Evolutionary conservation across 1,140 invertebrate genomes (phyloP).

Genomic region (Himalopsyche phryganea): DNA sequence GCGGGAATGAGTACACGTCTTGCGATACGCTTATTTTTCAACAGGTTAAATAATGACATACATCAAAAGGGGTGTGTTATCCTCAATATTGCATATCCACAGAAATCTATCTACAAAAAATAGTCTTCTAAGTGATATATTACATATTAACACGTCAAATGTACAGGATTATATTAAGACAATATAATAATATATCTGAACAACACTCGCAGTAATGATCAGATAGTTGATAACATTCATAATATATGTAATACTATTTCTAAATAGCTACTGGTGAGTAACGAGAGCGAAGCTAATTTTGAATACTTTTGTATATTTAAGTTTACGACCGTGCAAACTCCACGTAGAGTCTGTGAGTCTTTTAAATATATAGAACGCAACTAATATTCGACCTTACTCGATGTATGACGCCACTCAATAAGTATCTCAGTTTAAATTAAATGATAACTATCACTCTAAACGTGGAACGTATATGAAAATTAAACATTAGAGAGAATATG

Average conservation of each 20-base stretch:
- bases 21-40: too few relatives aligned
- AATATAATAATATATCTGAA: not conserved
- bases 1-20: too few relatives aligned
- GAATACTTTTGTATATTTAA: too few relatives aligned
- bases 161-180: not conserved
- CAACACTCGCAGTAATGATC: constrained; percentile 1
- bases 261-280: not conserved
- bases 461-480: too few relatives aligned
- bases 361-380: too few relatives aligned
- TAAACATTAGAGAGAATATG: too few relatives aligned
- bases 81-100: not conserved
- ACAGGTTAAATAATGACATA: too few relatives aligned
- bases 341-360: too few relatives aligned
- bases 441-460: not conserved
- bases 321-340: too few relatives aligned
- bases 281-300: not conserved
- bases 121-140: constrained; percentile 1
- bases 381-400: too few relatives aligned
- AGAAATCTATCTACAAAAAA: constrained; percentile 1
- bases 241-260: not conserved
- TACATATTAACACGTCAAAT: constrained; percentile 10
- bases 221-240: not conserved
- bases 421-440: not conserved
- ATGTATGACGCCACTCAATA: not conserved
- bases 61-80: too few relatives aligned